Percentiles rank a stretch among this genome's conserved stretches.
These are phyloP conservation scores for Chrysopa pallens DNA, from an alignment of 1,140 invertebrate species.

Conservation along the genomic window DNA sequence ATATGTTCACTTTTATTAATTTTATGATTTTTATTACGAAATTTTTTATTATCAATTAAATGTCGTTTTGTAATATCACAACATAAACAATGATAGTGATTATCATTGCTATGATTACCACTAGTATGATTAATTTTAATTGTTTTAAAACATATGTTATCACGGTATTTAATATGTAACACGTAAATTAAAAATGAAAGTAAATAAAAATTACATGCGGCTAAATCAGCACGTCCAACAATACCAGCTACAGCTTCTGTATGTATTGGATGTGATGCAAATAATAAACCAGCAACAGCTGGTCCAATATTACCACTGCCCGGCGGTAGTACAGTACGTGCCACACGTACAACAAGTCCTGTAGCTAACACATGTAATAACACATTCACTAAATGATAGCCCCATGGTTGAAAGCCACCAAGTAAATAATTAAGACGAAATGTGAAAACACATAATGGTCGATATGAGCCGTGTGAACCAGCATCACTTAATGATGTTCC, in stretches of 20 bases:
- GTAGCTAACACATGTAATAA: conserved; percentile 68
- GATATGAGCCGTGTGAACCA: conserved; percentile 84
- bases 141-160: conserved; percentile 19
- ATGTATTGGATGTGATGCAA: conserved; percentile 92
- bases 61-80: neutral
- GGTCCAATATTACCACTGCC: conserved; percentile 40
- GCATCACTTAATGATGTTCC: conserved; percentile 69
- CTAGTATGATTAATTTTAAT: no score
- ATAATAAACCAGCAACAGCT: conserved; percentile 65
- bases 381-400: conserved; percentile 83
- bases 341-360: conserved; percentile 54
- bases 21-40: no score
- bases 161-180: conserved; percentile 38
- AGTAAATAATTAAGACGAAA: conserved; percentile 82
- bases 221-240: conserved; percentile 85
- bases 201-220: conserved; percentile 81
- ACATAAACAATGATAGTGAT: neutral
- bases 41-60: neutral
- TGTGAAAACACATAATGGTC: conserved; percentile 79
- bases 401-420: conserved; percentile 73
- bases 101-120: neutral
- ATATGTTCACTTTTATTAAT: no score
- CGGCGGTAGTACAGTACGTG: conserved; percentile 39
- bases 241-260: conserved; percentile 91
- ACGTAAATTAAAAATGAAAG: conserved; percentile 68